Evolutionary conservation across 35 echinoderm and acorn worm genomes (phyloP).

Genomic region (Diadema setosum): DNA sequence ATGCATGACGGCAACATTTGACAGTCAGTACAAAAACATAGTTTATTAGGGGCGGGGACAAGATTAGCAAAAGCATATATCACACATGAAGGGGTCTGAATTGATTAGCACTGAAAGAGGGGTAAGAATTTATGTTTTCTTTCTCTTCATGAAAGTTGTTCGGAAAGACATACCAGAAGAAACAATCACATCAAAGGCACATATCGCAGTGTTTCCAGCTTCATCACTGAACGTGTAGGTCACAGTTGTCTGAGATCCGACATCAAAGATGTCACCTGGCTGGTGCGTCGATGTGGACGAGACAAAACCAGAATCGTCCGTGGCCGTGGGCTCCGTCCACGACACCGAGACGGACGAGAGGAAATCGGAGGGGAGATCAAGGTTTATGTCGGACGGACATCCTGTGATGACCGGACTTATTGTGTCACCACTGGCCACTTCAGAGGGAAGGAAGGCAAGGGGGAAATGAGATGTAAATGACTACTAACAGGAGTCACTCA

Average conservation of each 20-base stretch:
- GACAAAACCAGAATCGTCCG: conserved; percentile 54
- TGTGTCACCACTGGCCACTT: not conserved
- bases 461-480: conserved; percentile 17
- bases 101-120: too few species aligned
- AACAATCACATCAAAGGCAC: not conserved
- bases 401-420: not conserved
- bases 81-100: too few species aligned
- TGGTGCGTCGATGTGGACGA: not conserved
- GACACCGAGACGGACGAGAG: not conserved
- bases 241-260: conserved; percentile 40
- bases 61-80: too few species aligned
- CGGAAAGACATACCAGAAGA: not conserved
- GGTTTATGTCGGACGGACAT: not conserved
- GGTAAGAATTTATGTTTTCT: too few species aligned
- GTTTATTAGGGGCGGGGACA: too few species aligned
- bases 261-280: conserved; percentile 34
- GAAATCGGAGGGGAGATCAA: not conserved
- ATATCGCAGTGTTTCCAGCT: conserved; percentile 14
- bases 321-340: conserved; percentile 57
- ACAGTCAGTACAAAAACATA: too few species aligned
- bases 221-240: conserved; percentile 63
- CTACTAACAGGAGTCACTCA: not conserved
- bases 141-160: not conserved
- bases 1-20: too few species aligned
- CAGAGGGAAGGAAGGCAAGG: conserved; percentile 33